phyloP scores from a whole-genome alignment of 2,888 invertebrate genomes.

The Sacculina carcini region DNA sequence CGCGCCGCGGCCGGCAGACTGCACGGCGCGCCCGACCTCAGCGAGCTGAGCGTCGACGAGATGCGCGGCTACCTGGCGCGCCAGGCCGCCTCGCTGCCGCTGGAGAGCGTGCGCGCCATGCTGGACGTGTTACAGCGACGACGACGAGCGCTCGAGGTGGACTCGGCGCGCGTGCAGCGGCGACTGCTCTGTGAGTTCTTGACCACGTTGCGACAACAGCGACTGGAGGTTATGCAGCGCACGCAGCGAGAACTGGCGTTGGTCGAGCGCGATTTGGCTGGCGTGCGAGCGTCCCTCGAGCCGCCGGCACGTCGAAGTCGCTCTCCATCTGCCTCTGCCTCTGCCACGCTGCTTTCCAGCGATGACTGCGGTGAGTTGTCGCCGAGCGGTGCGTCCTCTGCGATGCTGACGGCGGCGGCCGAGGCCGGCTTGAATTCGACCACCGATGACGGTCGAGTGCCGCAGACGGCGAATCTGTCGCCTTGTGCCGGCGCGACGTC shows the following conservation, averaged over 20 bases:
- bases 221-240: slow-evolving; percentile 37
- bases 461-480: slow-evolving; percentile 11
- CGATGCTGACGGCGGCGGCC: neutral
- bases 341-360: no score
- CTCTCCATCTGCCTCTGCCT: no score
- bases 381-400: neutral
- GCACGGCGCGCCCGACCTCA: slow-evolving; percentile 4
- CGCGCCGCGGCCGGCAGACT: slow-evolving; percentile 21
- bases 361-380: neutral
- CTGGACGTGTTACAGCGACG: slow-evolving; percentile 48
- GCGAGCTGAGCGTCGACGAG: slow-evolving; percentile 13
- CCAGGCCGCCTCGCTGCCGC: slow-evolving; percentile 29
- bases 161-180: slow-evolving; percentile 50
- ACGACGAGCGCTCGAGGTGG: slow-evolving; percentile 51
- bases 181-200: slow-evolving; percentile 59
- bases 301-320: neutral
- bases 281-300: slow-evolving; percentile 37
- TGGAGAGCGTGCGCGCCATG: slow-evolving; percentile 70
- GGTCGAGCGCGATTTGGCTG: slow-evolving; percentile 42
- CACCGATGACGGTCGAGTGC: neutral
- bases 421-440: neutral
- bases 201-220: slow-evolving; percentile 41
- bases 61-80: slow-evolving; percentile 14
- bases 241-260: slow-evolving; percentile 41
- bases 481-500: neutral